These are phyloP conservation scores for Synanthedon formicaeformis DNA, from an alignment of 2,888 invertebrate genomes.

Conservation along the genomic window DNA sequence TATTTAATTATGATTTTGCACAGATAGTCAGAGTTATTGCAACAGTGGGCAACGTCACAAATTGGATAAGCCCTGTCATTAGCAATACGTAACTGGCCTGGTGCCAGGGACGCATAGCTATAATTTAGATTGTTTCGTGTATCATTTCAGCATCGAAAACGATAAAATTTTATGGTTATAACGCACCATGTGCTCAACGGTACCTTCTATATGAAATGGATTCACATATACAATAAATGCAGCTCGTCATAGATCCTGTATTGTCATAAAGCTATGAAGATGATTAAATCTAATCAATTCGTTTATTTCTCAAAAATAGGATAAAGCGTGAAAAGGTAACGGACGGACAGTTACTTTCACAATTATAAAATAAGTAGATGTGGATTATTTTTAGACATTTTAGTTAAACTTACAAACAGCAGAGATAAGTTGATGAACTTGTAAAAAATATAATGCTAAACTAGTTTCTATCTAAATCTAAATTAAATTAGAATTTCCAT, in stretches of 20 bases:
- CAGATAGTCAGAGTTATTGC: constrained; percentile 5
- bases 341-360: too few species aligned
- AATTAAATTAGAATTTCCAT: too few species aligned
- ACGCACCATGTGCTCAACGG: constrained; percentile 38
- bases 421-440: neutral
- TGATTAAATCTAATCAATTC: too few species aligned
- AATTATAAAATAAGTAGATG: too few species aligned
- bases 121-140: constrained; percentile 68
- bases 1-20: neutral
- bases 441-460: too few species aligned
- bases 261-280: too few species aligned
- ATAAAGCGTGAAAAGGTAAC: too few species aligned
- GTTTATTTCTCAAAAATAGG: too few species aligned
- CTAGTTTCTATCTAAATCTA: too few species aligned
- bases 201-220: neutral
- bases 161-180: constrained; percentile 68
- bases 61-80: constrained; percentile 55
- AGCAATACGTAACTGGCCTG: constrained; percentile 42
- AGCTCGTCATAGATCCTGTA: too few species aligned
- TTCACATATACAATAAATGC: neutral
- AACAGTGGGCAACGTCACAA: constrained; percentile 40
- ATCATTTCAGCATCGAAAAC: constrained; percentile 65
- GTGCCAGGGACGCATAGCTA: constrained; percentile 48
- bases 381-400: too few species aligned
- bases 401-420: neutral